These are phyloP conservation scores for Pseudonaja textilis DNA, from an alignment of 2,113 vertebrate species.

Conservation along the genomic window DNA sequence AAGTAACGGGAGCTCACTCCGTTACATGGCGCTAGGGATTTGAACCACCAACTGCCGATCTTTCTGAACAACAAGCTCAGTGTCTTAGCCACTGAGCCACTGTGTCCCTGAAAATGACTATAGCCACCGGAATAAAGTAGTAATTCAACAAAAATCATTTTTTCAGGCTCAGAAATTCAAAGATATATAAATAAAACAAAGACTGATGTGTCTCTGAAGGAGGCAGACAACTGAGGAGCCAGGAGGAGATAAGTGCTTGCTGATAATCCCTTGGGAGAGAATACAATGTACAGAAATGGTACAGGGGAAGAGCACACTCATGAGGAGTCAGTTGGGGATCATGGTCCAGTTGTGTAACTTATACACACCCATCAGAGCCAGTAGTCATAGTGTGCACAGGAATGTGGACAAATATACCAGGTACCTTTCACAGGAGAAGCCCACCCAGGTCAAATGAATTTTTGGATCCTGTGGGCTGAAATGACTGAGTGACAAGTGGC, in stretches of 20 bases:
- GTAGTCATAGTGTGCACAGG: neutral
- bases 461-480: too few species aligned
- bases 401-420: neutral
- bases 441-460: too few species aligned
- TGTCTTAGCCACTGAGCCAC: too few species aligned
- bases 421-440: too few species aligned
- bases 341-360: neutral
- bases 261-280: neutral
- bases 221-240: neutral
- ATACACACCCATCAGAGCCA: neutral
- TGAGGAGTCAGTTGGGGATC: neutral
- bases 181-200: neutral
- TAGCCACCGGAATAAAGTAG: neutral
- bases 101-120: too few species aligned
- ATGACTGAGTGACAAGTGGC: too few species aligned
- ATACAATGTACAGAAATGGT: neutral
- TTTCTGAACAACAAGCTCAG: too few species aligned
- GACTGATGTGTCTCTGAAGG: neutral
- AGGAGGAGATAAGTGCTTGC: neutral
- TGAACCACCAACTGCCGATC: too few species aligned
- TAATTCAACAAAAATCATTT: neutral
- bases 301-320: neutral
- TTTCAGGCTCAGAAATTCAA: neutral
- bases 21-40: too few species aligned
- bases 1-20: too few species aligned